Conservation (phyloP, 2,113 vertebrate species). For the Lepisosteus osseus region DNA sequence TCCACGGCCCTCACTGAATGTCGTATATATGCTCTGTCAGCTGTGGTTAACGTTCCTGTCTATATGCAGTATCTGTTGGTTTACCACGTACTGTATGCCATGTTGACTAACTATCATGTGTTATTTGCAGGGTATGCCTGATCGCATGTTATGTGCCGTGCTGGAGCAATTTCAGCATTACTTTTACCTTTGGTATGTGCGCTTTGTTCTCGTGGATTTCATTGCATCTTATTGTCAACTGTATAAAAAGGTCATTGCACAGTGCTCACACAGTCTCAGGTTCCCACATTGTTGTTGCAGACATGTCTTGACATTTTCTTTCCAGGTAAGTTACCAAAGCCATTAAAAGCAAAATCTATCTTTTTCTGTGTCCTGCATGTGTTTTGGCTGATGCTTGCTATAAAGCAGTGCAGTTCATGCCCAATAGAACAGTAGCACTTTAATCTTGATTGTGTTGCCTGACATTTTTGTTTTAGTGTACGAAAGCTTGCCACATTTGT, state of each 20-base stretch:
- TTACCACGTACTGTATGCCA: conserved; percentile 64
- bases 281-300: conserved; percentile 28
- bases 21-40: conserved; percentile 73
- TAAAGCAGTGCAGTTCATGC: conserved; percentile 46
- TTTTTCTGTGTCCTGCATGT: conserved; percentile 63
- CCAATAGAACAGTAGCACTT: conserved; percentile 32
- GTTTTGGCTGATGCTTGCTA: conserved; percentile 54
- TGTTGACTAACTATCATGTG: conserved; percentile 80
- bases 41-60: conserved; percentile 70
- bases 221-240: conserved; percentile 52
- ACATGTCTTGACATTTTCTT: conserved; percentile 24
- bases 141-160: conserved; percentile 83
- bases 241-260: conserved; percentile 53
- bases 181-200: conserved; percentile 82
- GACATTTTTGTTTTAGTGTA: conserved; percentile 26
- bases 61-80: conserved; percentile 68
- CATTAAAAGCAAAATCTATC: conserved; percentile 47
- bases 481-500: background rate
- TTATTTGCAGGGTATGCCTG: conserved; percentile 82
- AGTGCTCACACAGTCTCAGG: conserved; percentile 19
- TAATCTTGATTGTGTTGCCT: conserved; percentile 30
- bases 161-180: conserved; percentile 82
- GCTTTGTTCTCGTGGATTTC: conserved; percentile 74
- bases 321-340: conserved; percentile 59
- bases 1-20: conserved; percentile 57